Evolutionary conservation across 2,888 invertebrate genomes (phyloP).

Genomic region (Desoria tigrina): DNA sequence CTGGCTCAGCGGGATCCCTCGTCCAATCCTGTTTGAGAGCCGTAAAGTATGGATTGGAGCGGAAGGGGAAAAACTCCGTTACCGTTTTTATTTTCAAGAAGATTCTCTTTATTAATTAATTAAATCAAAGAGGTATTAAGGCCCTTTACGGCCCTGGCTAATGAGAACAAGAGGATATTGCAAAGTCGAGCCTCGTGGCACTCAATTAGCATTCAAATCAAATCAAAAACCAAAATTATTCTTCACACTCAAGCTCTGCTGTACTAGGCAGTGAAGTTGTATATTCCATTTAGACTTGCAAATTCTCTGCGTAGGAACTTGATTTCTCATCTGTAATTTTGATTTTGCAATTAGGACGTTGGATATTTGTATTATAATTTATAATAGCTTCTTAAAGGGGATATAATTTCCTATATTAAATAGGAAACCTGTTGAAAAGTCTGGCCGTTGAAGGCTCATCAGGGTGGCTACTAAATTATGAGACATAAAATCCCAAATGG

Average conservation of each 20-base stretch:
- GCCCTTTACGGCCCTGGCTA: constrained; percentile 7
- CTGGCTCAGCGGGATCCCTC: constrained; percentile 22
- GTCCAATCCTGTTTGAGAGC: background rate
- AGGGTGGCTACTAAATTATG: no score
- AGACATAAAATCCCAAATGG: no score
- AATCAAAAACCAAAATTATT: constrained; percentile 22
- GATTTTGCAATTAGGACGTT: constrained; percentile 4
- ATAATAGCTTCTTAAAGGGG: constrained; percentile 2
- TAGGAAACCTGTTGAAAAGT: no score
- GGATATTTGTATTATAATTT: constrained; percentile 6
- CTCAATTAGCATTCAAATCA: constrained; percentile 40
- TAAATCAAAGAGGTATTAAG: background rate
- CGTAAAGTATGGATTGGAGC: no score
- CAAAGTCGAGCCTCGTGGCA: constrained; percentile 26
- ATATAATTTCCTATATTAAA: no score
- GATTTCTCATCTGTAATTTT: constrained; percentile 4
- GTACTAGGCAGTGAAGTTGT: no score
- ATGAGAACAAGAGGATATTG: background rate
- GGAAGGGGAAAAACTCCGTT: no score
- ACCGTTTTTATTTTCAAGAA: no score
- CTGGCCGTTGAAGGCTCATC: no score
- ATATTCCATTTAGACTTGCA: no score
- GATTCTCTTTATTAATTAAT: background rate
- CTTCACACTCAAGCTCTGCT: background rate
- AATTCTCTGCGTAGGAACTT: background rate